phyloP scores from a whole-genome alignment of 2,797 vertebrate species.

The Pempheris klunzingeri region DNA sequence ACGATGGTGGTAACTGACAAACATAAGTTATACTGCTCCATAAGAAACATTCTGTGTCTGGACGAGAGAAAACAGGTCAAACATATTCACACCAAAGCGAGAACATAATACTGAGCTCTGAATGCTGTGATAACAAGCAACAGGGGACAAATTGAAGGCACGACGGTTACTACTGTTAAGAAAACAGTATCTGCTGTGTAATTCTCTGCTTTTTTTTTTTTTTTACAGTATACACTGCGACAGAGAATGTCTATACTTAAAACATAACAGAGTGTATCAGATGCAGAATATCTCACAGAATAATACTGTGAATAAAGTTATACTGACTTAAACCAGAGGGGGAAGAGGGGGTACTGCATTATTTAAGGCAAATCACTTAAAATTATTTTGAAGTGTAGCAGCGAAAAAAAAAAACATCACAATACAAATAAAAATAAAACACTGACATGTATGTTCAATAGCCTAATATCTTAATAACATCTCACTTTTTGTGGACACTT shows the following conservation, averaged over 20 bases:
- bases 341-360: conserved; percentile 82
- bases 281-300: conserved; percentile 59
- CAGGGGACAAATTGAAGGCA: conserved; percentile 74
- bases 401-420: conserved; percentile 79
- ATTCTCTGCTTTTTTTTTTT: conserved; percentile 42
- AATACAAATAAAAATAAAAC: conserved; percentile 80
- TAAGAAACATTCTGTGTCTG: conserved; percentile 50
- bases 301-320: conserved; percentile 51
- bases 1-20: conserved; percentile 23
- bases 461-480: conserved; percentile 87
- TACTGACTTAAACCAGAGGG: conserved; percentile 38
- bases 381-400: conserved; percentile 86
- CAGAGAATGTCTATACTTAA: conserved; percentile 24
- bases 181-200: conserved; percentile 55
- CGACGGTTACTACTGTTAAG: conserved; percentile 67
- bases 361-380: conserved; percentile 87
- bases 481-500: conserved; percentile 80
- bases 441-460: conserved; percentile 88
- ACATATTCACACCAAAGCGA: conserved; percentile 49
- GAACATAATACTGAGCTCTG: conserved; percentile 74
- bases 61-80: conserved; percentile 42
- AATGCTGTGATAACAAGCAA: conserved; percentile 47
- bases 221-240: conserved; percentile 68
- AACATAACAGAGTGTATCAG: conserved; percentile 47
- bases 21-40: conserved; percentile 43